These are phyloP conservation scores for Tortrix viridana DNA, from an alignment of 2,888 invertebrate genomes.

Conservation along the genomic window DNA sequence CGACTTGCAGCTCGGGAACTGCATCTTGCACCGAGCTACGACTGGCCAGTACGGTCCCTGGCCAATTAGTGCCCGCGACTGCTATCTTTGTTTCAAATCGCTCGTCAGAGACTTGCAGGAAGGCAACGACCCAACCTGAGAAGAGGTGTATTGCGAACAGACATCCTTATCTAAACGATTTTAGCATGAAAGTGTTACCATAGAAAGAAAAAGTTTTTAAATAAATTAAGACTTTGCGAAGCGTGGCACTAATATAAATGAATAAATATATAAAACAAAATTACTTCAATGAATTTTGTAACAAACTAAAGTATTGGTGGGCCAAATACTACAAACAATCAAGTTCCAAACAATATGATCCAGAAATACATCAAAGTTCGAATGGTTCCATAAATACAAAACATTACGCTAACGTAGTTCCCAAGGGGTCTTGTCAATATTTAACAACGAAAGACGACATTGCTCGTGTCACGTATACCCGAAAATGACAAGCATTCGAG, in stretches of 20 bases:
- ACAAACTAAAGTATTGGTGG: no score
- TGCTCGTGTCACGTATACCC: constrained; percentile 58
- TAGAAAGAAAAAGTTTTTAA: background rate
- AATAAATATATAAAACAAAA: no score
- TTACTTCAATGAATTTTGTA: no score
- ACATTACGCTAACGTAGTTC: constrained; percentile 10
- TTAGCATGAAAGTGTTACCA: background rate
- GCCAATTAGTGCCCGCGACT: constrained; percentile 26
- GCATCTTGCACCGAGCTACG: constrained; percentile 53
- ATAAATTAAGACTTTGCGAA: no score
- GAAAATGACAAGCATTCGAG: constrained; percentile 23
- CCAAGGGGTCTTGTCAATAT: constrained; percentile 48
- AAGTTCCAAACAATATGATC: no score
- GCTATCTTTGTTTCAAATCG: background rate
- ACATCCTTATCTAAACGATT: background rate
- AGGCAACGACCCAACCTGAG: background rate
- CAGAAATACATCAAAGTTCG: no score
- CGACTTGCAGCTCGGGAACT: constrained; percentile 56
- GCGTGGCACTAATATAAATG: no score
- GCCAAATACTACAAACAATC: no score
- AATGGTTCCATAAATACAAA: background rate
- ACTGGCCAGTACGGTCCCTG: constrained; percentile 41
- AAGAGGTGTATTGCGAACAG: background rate
- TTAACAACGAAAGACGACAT: constrained; percentile 48
- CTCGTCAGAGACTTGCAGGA: background rate